Evolutionary conservation across 2,888 invertebrate species (phyloP).

Genomic region (Dryococelus australis): DNA sequence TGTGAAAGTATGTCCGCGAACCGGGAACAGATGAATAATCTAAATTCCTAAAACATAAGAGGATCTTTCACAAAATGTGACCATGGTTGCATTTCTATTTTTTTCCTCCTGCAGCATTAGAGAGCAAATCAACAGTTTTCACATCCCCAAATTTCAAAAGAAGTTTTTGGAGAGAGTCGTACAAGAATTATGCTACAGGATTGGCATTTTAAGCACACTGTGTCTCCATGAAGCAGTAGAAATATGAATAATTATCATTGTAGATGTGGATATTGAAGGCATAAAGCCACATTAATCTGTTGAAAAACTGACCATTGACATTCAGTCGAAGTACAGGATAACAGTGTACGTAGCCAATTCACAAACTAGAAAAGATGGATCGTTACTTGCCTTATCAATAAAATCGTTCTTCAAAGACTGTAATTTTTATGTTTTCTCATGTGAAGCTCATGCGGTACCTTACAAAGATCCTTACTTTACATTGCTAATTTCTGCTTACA

Average conservation of each 20-base stretch:
- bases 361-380: conserved; percentile 12
- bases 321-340: conserved; percentile 18
- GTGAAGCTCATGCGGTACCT: no score
- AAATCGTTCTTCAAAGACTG: no score
- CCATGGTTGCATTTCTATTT: no score
- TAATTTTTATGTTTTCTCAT: no score
- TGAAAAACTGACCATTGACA: conserved; percentile 9
- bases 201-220: background rate
- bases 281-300: conserved; percentile 12
- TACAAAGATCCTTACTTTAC: no score
- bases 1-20: conserved; percentile 21
- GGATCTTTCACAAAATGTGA: no score
- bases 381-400: no score
- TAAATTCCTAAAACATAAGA: background rate
- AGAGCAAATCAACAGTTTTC: background rate
- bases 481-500: no score
- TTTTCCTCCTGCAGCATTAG: no score
- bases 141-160: background rate
- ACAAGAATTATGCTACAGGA: conserved; percentile 19
- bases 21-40: background rate
- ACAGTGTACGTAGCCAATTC: background rate
- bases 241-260: background rate
- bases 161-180: background rate
- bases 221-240: conserved; percentile 4
- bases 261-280: conserved; percentile 20